Conservation (phyloP, 2,113 vertebrate species). For the Protobothrops mucrosquamatus region DNA sequence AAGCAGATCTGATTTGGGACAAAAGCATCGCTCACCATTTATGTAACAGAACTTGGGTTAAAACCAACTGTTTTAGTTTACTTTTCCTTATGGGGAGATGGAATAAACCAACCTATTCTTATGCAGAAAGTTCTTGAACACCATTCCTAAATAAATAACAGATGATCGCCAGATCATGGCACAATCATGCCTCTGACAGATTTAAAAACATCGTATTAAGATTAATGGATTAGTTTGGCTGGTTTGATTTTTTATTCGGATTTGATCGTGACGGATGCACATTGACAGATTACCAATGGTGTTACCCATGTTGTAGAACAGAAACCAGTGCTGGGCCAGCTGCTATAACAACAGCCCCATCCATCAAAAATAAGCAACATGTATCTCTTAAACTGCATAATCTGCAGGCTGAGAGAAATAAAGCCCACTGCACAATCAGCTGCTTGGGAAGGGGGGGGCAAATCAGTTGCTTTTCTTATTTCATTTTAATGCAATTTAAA, state of each 20-base stretch:
- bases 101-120: not conserved
- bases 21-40: not conserved
- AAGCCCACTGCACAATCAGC: not conserved
- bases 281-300: not conserved
- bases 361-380: not conserved
- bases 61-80: not conserved
- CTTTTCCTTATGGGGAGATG: not conserved
- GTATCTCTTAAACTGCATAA: not conserved
- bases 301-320: not conserved
- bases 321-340: not conserved
- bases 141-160: not conserved
- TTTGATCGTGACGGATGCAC: not conserved
- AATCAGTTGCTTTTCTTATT: not conserved
- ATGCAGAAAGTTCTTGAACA: not conserved
- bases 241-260: not conserved
- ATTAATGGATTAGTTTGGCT: not conserved
- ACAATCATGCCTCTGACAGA: not conserved
- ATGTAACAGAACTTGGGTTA: not conserved
- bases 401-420: not conserved
- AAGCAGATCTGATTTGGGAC: not conserved
- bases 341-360: not conserved
- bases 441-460: not conserved
- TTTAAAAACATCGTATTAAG: not conserved
- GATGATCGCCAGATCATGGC: not conserved
- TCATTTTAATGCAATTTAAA: not conserved